Percentiles rank a stretch among this genome's conserved stretches.
Evolutionary conservation across 2,113 vertebrate species (phyloP).

Genomic region (Mobula birostris): DNA sequence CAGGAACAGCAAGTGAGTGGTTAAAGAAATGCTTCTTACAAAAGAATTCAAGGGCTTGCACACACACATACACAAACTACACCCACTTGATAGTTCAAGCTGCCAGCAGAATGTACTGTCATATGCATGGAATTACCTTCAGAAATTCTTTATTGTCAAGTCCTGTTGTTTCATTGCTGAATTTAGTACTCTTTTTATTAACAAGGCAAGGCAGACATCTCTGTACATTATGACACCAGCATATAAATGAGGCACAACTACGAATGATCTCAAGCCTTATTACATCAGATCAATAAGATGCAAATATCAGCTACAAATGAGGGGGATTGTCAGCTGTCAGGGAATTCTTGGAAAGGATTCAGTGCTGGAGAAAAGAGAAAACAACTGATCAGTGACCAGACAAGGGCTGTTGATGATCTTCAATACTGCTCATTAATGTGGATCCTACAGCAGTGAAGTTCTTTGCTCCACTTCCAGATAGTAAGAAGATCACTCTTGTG

Average conservation of each 20-base stretch:
- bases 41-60: not conserved
- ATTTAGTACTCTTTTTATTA: not conserved
- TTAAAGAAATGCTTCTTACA: constrained; percentile 10
- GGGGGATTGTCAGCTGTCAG: not conserved
- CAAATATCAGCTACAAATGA: not conserved
- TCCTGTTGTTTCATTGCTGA: not conserved
- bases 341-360: not conserved
- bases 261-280: not conserved
- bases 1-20: constrained; percentile 11
- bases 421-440: not conserved
- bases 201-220: too few species aligned
- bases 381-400: too few species aligned
- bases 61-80: constrained; percentile 7
- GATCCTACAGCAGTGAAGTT: not conserved
- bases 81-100: constrained; percentile 10
- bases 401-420: not conserved
- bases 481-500: not conserved
- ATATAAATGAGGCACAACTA: too few species aligned
- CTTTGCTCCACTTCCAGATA: not conserved
- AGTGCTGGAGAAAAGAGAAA: not conserved
- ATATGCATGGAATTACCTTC: not conserved
- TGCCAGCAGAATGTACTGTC: not conserved
- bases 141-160: not conserved
- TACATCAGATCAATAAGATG: not conserved
- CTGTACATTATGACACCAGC: not conserved